Evolutionary conservation across 1,140 invertebrate genomes (phyloP).

Genomic region (Nephotettix cincticeps): DNA sequence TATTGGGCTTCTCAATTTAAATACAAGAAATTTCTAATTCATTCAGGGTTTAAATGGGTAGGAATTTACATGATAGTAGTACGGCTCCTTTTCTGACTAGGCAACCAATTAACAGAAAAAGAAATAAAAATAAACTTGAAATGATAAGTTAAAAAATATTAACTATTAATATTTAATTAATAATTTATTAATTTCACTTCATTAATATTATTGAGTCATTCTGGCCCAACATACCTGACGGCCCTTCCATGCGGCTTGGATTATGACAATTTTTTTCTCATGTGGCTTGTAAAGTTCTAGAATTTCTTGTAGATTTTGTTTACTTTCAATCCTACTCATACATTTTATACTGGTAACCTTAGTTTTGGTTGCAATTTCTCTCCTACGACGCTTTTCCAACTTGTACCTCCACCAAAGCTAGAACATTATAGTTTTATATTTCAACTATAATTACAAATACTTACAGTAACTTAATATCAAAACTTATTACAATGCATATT

Average conservation of each 20-base stretch:
- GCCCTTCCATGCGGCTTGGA: constrained; percentile 68
- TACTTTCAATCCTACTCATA: constrained; percentile 41
- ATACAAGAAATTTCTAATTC: too few relatives aligned
- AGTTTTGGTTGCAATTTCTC: background rate
- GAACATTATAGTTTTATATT: background rate
- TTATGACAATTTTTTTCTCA: constrained; percentile 57
- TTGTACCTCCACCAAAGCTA: background rate
- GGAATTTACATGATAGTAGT: too few relatives aligned
- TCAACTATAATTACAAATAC: constrained; percentile 30
- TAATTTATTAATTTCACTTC: too few relatives aligned
- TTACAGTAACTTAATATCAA: constrained; percentile 14
- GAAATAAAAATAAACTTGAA: too few relatives aligned
- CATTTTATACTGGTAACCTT: background rate
- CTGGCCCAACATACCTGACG: constrained; percentile 47
- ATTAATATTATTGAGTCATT: too few relatives aligned
- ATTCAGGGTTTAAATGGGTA: too few relatives aligned
- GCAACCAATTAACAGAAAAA: too few relatives aligned
- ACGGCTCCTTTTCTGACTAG: too few relatives aligned
- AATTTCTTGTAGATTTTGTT: background rate
- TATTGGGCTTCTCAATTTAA: too few relatives aligned
- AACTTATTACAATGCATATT: too few relatives aligned
- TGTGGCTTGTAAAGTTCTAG: background rate
- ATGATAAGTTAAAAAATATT: too few relatives aligned
- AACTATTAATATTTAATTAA: too few relatives aligned
- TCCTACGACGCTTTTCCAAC: background rate